Evolutionary conservation across 1,140 invertebrate genomes (phyloP), one percentile per base, ranked within the genome.

Genomic region (Aphaenogaster floridana): DNA sequence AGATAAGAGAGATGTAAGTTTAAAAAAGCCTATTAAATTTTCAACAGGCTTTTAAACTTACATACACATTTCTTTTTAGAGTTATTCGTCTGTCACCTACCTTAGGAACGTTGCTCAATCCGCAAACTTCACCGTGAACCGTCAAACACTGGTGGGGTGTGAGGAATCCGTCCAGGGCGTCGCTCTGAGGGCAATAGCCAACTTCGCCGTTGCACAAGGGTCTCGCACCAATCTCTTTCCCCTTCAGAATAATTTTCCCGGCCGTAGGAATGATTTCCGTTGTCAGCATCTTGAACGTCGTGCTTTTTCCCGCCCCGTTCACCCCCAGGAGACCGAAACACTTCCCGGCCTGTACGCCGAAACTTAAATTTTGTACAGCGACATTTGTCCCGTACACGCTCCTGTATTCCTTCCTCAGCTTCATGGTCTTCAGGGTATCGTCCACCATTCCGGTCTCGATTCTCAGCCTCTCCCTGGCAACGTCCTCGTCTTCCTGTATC

Each of bases 271-370:
- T 92, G 59, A 96, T 95, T 92, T 97, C 97, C 17, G 97, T 97
- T 2, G 97, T 98, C 69, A 98, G 94, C 97, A 98, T 98, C 91
- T 97, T 97, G 90, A 99, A 99, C 7, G 98, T 98, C 13, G 98
- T 98, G 6, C 98, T 98, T 95, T 99, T 99, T 5, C 98, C 98
- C 6, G 98, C 98, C 0, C 98, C 98, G 88, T 97, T 97, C 1
- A 96, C 95, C 1, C 98, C 98, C 2, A 98, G 92, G 21, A 98
- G 95, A 3, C 98, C 98, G 95, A 98, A 98, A 93, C 98, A 98
- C 94, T 98, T 97, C 2, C 97, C 97, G n/a, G 96, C 95, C 64
- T 96, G 96, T 0, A 98, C 97, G 0, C 97, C 96, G 91, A 98
- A 97, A 92, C 96, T 97, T 2, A 98, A 91, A 63, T 96, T 96